phyloP scores from a whole-genome alignment of 2,113 vertebrate genomes.

The Ciconia maguari region DNA sequence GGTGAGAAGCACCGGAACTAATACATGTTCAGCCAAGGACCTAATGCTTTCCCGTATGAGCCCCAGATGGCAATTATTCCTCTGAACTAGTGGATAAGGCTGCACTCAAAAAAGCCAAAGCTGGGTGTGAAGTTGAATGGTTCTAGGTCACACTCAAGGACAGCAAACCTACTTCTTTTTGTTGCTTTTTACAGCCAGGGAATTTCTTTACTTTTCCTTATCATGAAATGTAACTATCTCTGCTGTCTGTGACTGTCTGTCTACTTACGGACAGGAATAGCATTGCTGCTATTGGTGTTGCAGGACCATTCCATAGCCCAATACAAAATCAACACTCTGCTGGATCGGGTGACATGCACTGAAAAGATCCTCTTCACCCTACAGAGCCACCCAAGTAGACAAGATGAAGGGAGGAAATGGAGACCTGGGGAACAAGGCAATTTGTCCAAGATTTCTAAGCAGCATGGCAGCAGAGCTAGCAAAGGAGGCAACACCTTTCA shows the following conservation, averaged over 20 bases:
- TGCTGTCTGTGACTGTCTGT: background rate
- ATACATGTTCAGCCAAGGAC: background rate
- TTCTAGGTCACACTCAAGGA: background rate
- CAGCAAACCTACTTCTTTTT: background rate
- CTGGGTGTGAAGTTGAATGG: background rate
- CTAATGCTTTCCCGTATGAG: background rate
- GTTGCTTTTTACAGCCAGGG: background rate
- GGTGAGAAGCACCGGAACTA: background rate
- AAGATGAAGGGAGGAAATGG: background rate
- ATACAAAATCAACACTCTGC: background rate
- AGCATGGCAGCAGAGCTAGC: background rate
- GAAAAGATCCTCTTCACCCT: background rate
- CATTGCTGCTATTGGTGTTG: background rate
- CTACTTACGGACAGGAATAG: accelerated
- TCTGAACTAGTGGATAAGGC: background rate
- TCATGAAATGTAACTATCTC: background rate
- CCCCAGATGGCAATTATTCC: background rate
- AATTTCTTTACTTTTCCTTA: background rate
- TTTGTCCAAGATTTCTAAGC: background rate
- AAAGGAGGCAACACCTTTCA: background rate
- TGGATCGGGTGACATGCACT: too few species aligned
- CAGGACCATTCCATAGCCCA: background rate
- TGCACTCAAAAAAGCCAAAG: background rate
- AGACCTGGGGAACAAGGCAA: background rate
- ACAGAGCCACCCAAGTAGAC: accelerated